phyloP scores from a whole-genome alignment of 2,113 vertebrate genomes.

The Pygoscelis adeliae region DNA sequence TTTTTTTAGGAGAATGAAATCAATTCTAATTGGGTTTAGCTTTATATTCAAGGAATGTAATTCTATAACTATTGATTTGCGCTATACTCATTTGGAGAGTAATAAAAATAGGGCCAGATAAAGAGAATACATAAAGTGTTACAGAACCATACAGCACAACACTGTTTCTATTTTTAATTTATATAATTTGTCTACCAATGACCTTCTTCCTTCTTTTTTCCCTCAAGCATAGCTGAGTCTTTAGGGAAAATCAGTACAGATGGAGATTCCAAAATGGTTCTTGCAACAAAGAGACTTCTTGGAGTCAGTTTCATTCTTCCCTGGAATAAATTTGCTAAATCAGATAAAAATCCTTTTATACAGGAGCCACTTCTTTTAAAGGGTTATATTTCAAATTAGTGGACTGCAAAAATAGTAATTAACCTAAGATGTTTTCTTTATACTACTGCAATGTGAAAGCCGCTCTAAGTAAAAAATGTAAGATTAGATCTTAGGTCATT shows the following conservation, averaged over 20 bases:
- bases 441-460: conserved; percentile 10
- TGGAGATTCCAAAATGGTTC: conserved; percentile 58
- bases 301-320: conserved; percentile 57
- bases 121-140: conserved; percentile 88
- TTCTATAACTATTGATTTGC: conserved; percentile 93
- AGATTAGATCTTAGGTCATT: conserved; percentile 2
- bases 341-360: conserved; percentile 57
- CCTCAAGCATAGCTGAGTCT: conserved; percentile 49
- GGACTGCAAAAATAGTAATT: conserved; percentile 55
- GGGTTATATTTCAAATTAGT: conserved; percentile 55
- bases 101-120: conserved; percentile 90
- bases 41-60: conserved; percentile 91
- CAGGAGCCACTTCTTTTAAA: conserved; percentile 40
- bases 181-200: conserved; percentile 68
- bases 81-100: conserved; percentile 80
- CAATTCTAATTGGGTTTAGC: conserved; percentile 88
- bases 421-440: conserved; percentile 45
- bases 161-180: conserved; percentile 76
- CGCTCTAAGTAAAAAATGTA: background rate
- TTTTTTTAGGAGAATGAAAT: conserved; percentile 83
- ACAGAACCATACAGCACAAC: conserved; percentile 56
- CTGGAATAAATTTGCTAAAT: conserved; percentile 68
- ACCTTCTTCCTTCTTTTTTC: conserved; percentile 64
- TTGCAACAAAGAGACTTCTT: conserved; percentile 68
- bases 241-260: conserved; percentile 54